Base-by-base conservation (phyloP, 2,888 invertebrate genomes). In the Amitus sp. region DNA sequence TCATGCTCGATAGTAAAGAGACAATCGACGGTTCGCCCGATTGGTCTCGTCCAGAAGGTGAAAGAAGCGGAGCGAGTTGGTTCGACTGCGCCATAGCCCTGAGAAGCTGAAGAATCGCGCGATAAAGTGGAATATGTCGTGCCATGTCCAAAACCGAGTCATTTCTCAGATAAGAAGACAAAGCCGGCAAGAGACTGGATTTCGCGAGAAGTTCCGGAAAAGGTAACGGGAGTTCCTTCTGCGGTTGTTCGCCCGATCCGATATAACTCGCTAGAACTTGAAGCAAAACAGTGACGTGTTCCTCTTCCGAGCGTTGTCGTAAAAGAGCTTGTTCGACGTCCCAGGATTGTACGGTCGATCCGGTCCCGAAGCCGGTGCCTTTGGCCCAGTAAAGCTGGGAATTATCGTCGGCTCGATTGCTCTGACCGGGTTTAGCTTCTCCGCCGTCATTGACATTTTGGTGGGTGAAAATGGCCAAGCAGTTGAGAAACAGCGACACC, bases 131-230 rank as follows among this genome's bases (percentile, higher is more conserved):
- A 83, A 96, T 95, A 85, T 96, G 96, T 13, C 96, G 88, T n/a
- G 96, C 95, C 92, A 97, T 96, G 84, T 97, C 96, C 82, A 97
- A 84, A 69, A 96, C 96, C 85, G 96, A 97, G 83, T 97, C 97
- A 76, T 97, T 97, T 70, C 95, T 86, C 50, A 96, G 85, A 78
- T 97, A 96, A 0, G 95, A 95, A 73, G 94, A 93, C 19, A 96
- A 86, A 17, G 94, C 95, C 15, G 94, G 93, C 62, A 96, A 86
- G 15, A 97, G 86, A 73, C 94, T 93, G 59, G 96, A 96, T 76
- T 90, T 87, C 39, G 90, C 88, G 13, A 96, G 80, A 27, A 95
- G 85, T 62, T 93, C 91, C 17, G 90, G 85, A 79, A 96, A 93
- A 68, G 90, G 86, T 0, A 86, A 73, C 0, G 94, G 93, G 48